phyloP scores from a whole-genome alignment of 2,797 vertebrate genomes.

The Atherinosoma microstoma region DNA sequence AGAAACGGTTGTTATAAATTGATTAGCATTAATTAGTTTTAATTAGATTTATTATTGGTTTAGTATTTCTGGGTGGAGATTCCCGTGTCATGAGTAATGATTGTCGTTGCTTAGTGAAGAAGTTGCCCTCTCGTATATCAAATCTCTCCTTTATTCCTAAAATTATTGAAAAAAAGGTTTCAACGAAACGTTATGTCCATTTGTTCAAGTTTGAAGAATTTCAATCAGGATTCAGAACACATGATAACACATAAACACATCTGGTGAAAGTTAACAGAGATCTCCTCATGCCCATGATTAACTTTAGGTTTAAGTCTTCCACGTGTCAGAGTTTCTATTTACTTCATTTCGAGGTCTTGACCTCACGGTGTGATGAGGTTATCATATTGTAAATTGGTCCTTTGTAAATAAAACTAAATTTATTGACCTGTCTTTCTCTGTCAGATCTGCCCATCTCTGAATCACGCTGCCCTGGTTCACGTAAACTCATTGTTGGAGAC shows the following conservation, averaged over 20 bases:
- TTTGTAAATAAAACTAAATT: background rate
- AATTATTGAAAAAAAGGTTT: no score
- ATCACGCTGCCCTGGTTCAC: constrained; percentile 87
- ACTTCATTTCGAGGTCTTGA: background rate
- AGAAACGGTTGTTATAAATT: no score
- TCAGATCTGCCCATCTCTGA: constrained; percentile 93
- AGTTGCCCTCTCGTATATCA: no score
- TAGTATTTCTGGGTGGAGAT: no score
- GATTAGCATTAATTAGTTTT: no score
- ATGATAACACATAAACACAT: background rate
- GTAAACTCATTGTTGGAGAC: constrained; percentile 92
- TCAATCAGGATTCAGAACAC: background rate
- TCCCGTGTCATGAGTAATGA: no score
- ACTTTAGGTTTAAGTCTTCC: background rate
- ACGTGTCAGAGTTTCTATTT: background rate
- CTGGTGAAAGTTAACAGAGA: background rate
- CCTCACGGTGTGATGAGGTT: background rate
- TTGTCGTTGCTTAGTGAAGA: no score
- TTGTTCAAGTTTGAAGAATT: background rate
- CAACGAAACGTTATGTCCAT: no score
- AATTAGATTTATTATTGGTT: no score
- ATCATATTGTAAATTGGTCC: background rate
- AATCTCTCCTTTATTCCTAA: no score
- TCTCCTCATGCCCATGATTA: no score
- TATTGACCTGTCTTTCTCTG: constrained; percentile 5